Conservation (phyloP, 2,888 invertebrate genomes). For the Nomada fabriciana region DNA sequence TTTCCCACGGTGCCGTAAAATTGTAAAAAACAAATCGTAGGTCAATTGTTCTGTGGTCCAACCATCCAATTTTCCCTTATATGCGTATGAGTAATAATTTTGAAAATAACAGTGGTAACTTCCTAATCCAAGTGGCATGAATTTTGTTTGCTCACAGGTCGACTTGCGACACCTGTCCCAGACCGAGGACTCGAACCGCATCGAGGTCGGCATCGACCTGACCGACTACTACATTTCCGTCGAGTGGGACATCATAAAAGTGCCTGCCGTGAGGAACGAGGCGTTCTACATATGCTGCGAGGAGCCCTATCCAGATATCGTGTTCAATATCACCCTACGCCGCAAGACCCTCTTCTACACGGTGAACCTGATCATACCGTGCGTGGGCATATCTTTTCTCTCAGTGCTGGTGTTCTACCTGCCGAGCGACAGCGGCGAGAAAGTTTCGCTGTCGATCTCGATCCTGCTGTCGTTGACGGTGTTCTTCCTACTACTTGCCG, state of each 20-base stretch:
- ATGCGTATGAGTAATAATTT: too few relatives aligned
- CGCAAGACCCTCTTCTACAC: constrained; percentile 99
- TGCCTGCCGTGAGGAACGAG: constrained; percentile 95
- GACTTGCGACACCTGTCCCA: constrained; percentile 95
- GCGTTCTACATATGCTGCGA: constrained; percentile 98
- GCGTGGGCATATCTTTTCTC: constrained; percentile 98
- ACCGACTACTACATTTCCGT: constrained; percentile 98
- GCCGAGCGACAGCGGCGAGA: constrained; percentile 98
- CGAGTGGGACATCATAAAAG: constrained; percentile 99
- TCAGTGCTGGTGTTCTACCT: constrained; percentile 99
- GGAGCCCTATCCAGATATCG: constrained; percentile 98
- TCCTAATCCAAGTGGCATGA: neutral
- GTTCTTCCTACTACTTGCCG: constrained; percentile 96
- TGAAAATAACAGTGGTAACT: too few relatives aligned
- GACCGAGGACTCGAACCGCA: constrained; percentile 93
- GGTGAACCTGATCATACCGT: constrained; percentile 98
- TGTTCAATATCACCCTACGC: constrained; percentile 97
- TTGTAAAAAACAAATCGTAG: too few relatives aligned
- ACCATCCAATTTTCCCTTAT: too few relatives aligned
- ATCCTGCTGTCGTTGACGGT: constrained; percentile 96
- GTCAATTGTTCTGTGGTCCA: too few relatives aligned
- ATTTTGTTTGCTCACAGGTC: constrained; percentile 87
- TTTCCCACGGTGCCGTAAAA: neutral
- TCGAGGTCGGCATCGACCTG: constrained; percentile 95
- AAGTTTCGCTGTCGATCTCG: constrained; percentile 97